These are phyloP conservation scores for Chiroxiphia lanceolata DNA, from an alignment of 2,797 vertebrate genomes.

Conservation along the genomic window DNA sequence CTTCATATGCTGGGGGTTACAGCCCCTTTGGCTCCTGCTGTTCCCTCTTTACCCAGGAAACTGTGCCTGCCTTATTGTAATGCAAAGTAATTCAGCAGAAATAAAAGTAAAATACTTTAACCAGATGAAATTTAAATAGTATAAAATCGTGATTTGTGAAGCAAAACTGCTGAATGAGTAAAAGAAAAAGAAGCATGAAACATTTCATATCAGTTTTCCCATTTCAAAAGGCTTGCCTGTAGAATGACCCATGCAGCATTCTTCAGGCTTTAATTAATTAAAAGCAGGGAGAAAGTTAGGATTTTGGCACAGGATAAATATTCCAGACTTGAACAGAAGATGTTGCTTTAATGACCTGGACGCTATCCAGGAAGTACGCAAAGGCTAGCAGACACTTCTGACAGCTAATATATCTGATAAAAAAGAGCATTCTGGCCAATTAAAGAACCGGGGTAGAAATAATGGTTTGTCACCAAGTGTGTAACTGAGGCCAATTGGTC, in stretches of 20 bases:
- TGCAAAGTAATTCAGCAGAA: slow-evolving; percentile 42
- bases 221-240: slow-evolving; percentile 53
- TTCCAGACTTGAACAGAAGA: slow-evolving; percentile 71
- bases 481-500: slow-evolving; percentile 80
- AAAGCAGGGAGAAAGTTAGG: slow-evolving; percentile 64
- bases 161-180: slow-evolving; percentile 62
- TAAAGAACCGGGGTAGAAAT: slow-evolving; percentile 78
- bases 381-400: slow-evolving; percentile 79
- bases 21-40: neutral
- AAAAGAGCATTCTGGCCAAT: slow-evolving; percentile 81
- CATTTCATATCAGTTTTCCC: slow-evolving; percentile 20
- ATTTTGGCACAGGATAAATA: slow-evolving; percentile 76
- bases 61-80: neutral
- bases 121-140: slow-evolving; percentile 58
- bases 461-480: slow-evolving; percentile 80
- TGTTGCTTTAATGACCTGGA: slow-evolving; percentile 82
- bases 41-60: neutral
- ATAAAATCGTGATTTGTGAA: slow-evolving; percentile 62
- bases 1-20: neutral
- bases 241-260: slow-evolving; percentile 66
- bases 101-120: slow-evolving; percentile 51
- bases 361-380: slow-evolving; percentile 75
- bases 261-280: slow-evolving; percentile 77
- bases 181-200: slow-evolving; percentile 65
- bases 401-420: slow-evolving; percentile 78